These are phyloP conservation scores for Noturus placidus DNA, from an alignment of 2,113 vertebrate genomes.

Conservation along the genomic window DNA sequence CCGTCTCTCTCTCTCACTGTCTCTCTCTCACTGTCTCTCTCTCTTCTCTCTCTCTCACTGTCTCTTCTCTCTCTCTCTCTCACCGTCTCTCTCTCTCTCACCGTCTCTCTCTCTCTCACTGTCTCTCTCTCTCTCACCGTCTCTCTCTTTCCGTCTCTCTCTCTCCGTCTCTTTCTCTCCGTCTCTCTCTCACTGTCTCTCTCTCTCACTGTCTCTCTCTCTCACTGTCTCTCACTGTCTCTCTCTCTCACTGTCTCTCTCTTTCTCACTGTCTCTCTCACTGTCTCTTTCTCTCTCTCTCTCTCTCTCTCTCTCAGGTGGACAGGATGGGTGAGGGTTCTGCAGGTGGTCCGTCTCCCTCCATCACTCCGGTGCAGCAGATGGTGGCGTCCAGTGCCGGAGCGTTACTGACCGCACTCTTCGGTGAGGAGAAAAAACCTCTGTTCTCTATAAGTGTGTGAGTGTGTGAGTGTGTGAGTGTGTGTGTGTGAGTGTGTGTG, in stretches of 20 bases:
- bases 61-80: too few species aligned
- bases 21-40: too few species aligned
- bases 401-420: slow-evolving; percentile 88
- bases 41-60: too few species aligned
- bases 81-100: slow-evolving; percentile 55
- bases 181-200: neutral
- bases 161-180: neutral
- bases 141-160: neutral
- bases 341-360: slow-evolving; percentile 48
- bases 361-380: slow-evolving; percentile 89
- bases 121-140: too few species aligned
- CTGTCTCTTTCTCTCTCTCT: slow-evolving; percentile 35
- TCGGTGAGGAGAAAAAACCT: slow-evolving; percentile 80
- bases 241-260: too few species aligned
- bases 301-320: slow-evolving; percentile 62
- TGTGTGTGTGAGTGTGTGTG: too few species aligned
- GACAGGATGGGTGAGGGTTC: slow-evolving; percentile 78
- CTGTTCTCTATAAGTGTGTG: too few species aligned
- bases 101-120: slow-evolving; percentile 51
- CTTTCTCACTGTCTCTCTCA: neutral
- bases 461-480: too few species aligned
- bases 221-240: too few species aligned
- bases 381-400: slow-evolving; percentile 93
- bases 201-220: too few species aligned
- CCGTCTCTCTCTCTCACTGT: too few species aligned